These are phyloP conservation scores for Scopus umbretta DNA, from an alignment of 2,113 vertebrate species.

Conservation along the genomic window DNA sequence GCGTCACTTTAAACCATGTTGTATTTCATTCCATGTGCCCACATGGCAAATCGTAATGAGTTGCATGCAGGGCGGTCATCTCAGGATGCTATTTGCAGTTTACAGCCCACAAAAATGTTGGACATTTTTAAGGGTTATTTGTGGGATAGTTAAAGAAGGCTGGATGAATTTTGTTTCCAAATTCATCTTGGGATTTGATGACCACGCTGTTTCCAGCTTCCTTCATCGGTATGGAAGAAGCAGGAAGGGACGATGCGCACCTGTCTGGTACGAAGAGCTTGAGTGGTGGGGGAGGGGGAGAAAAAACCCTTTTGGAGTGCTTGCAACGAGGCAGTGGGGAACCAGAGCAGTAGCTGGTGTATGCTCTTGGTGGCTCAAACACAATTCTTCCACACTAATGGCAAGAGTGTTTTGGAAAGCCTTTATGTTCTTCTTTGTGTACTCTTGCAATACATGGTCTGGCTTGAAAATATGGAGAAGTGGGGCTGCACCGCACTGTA, in stretches of 20 bases:
- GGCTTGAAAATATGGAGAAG: neutral
- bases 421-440: neutral
- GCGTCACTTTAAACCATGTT: neutral
- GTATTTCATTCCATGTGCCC: neutral
- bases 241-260: neutral
- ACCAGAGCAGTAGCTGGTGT: neutral
- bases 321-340: neutral
- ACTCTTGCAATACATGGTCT: neutral
- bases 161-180: conserved; percentile 30
- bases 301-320: neutral
- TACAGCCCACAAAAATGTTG: conserved; percentile 33
- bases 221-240: neutral
- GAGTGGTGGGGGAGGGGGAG: neutral
- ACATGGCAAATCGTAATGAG: neutral
- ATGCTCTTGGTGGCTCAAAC: neutral
- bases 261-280: neutral
- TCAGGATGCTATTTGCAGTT: neutral
- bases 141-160: neutral
- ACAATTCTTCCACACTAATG: neutral
- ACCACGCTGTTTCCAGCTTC: neutral
- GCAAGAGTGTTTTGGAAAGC: neutral
- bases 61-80: neutral
- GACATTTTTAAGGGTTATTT: conserved; percentile 28
- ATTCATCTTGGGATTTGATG: conserved; percentile 6
- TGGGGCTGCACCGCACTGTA: fast-evolving